Evolutionary conservation across 2,888 invertebrate species (phyloP).

Genomic region (Drosophila formosana): DNA sequence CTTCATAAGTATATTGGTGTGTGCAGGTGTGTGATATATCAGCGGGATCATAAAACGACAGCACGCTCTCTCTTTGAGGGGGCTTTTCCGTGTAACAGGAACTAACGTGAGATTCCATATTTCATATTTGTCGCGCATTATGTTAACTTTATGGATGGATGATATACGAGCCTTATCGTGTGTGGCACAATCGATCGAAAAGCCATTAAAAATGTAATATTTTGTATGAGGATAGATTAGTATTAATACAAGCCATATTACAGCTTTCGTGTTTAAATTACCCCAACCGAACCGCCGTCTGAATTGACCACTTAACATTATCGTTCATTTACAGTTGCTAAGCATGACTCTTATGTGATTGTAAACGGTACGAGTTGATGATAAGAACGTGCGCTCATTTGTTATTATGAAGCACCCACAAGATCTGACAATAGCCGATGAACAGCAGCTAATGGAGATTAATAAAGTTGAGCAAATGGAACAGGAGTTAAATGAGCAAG

Average conservation of each 20-base stretch:
- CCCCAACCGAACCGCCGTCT: slow-evolving; percentile 12
- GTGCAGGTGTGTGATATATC: slow-evolving; percentile 26
- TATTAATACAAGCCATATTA: slow-evolving; percentile 29
- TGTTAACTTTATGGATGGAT: slow-evolving; percentile 47
- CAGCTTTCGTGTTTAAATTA: slow-evolving; percentile 30
- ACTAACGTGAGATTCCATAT: slow-evolving; percentile 7
- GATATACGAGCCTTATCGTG: slow-evolving; percentile 49
- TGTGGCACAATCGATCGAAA: slow-evolving; percentile 21
- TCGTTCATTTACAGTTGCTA: slow-evolving; percentile 57
- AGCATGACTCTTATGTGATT: slow-evolving; percentile 42
- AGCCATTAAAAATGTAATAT: slow-evolving; percentile 50
- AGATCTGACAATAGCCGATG: slow-evolving; percentile 61
- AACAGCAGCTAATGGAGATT: slow-evolving; percentile 66
- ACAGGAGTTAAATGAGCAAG: slow-evolving; percentile 70
- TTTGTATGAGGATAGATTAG: slow-evolving; percentile 9
- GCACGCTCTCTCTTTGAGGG: slow-evolving; percentile 2
- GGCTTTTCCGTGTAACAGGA: slow-evolving; percentile 21
- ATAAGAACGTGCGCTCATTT: slow-evolving; percentile 33
- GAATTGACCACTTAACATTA: slow-evolving; percentile 47
- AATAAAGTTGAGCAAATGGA: slow-evolving; percentile 71
- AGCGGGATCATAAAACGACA: slow-evolving; percentile 48
- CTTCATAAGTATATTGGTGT: slow-evolving; percentile 30
- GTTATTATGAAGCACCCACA: slow-evolving; percentile 79
- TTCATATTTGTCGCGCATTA: slow-evolving; percentile 2
- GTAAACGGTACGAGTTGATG: slow-evolving; percentile 26